phyloP scores from a whole-genome alignment of 2,888 invertebrate species.

The Latheticus oryzae region DNA sequence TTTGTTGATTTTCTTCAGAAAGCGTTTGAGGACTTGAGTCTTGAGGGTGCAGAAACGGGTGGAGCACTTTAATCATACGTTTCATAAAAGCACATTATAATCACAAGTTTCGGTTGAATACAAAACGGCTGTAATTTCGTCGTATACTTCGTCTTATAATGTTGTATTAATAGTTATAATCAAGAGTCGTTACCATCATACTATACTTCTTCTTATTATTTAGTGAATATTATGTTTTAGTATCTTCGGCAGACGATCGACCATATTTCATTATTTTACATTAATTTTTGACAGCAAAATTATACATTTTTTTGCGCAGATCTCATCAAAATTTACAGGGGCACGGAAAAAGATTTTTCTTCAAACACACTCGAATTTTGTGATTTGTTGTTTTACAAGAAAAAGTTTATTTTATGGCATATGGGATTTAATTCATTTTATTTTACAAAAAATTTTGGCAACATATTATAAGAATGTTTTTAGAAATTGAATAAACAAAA shows the following conservation, averaged over 20 bases:
- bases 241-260: slow-evolving; percentile 39
- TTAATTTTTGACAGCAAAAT: slow-evolving; percentile 39
- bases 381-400: no score
- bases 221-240: no score
- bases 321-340: no score
- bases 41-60: slow-evolving; percentile 43
- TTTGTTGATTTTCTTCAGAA: no score
- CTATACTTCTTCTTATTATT: slow-evolving; percentile 34
- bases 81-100: slow-evolving; percentile 46
- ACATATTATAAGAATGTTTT: no score
- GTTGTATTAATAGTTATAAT: slow-evolving; percentile 52
- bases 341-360: no score
- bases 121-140: slow-evolving; percentile 50
- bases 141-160: slow-evolving; percentile 48
- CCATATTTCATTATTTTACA: slow-evolving; percentile 41
- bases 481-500: no score
- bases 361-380: no score
- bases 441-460: no score
- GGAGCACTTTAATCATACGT: slow-evolving; percentile 51
- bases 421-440: no score
- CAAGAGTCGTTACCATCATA: slow-evolving; percentile 46
- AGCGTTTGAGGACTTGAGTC: slow-evolving; percentile 47
- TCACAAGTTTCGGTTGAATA: slow-evolving; percentile 44
- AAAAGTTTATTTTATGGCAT: no score
- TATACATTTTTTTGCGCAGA: slow-evolving; percentile 28